Evolutionary conservation across 64 coral and sea anemone species (phyloP).

Genomic region (Pocillopora verrucosa): DNA sequence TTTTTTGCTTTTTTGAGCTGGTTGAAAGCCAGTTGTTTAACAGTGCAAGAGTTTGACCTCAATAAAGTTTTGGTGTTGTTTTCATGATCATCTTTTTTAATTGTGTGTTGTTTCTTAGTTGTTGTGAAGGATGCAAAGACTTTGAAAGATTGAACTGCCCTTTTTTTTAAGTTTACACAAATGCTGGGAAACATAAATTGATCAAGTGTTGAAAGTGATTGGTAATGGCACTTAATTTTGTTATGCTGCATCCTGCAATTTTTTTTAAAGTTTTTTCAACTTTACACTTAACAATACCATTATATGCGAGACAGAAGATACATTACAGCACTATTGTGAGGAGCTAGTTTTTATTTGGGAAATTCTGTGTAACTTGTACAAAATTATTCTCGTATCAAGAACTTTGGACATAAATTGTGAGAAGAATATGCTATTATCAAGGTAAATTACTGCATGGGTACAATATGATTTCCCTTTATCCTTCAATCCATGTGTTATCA

Average conservation of each 20-base stretch:
- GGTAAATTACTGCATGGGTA: too few relatives aligned
- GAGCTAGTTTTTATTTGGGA: neutral
- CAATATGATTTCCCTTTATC: too few relatives aligned
- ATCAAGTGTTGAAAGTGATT: too few relatives aligned
- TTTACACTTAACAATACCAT: neutral
- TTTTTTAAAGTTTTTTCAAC: too few relatives aligned
- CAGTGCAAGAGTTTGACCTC: neutral
- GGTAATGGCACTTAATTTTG: too few relatives aligned
- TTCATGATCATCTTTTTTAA: neutral
- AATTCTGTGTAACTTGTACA: neutral
- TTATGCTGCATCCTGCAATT: too few relatives aligned
- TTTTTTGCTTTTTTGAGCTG: too few relatives aligned
- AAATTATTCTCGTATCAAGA: neutral
- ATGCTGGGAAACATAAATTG: too few relatives aligned
- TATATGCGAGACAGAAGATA: neutral
- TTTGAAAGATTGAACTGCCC: too few relatives aligned
- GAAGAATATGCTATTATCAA: too few relatives aligned
- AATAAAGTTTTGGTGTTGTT: neutral
- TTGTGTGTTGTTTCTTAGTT: neutral
- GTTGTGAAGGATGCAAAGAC: neutral
- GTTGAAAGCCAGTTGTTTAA: neutral
- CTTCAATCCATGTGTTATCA: too few relatives aligned
- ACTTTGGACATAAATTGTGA: neutral
- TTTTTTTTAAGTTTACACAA: too few relatives aligned
- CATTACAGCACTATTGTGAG: neutral